Base-by-base conservation (phyloP, 64 coral and sea anemone species). In the Porites lutea region DNA sequence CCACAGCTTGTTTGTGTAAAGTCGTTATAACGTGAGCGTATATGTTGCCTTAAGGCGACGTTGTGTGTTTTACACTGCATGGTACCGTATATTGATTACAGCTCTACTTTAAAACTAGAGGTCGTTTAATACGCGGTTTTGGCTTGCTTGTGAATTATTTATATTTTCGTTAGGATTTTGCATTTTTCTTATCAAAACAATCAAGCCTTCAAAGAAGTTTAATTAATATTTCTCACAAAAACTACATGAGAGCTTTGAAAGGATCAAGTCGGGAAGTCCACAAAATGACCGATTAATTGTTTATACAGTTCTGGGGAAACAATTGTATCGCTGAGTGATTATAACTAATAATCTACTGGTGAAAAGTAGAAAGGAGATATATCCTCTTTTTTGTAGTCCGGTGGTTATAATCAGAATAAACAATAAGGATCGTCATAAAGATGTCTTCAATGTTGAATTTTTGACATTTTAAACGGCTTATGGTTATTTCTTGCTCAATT, bases 81-180 rank as follows among this genome's bases (percentile, higher is more conserved):
- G 5, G 63, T 60, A 46, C 51, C 81, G 62, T 10, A 68, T 63
- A 20, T 19, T 1, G 79, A 47, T 1, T 2, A 52, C 15, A 6
- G 73, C 48, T 4, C 54, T 57, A 57, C 4, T 57, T 12, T 12
- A 57, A 57, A 57, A 57, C 12, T 7, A 7, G 54, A 57, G 12
- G 7, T 57, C 54, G 54, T 9, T 76, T n/a, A 6, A 18, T 51
- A 76, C 48, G 73, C 19, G 45, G 49, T 47, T 19, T 50, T 76
- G 73, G 48, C 16, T 45, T 3, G 18, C 47, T 63, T 65, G 63
- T 84, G 81, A 64, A 84, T 84, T 84, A 69, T 84, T 84, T 50
- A 84, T 84, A 11, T 23, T 68, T 44, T 84, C 68, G 61, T 68
- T 84, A 68, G 81, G 47, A 52, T 48, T 64, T 82, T 65, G 79